Evolutionary conservation across 2,797 vertebrate genomes (phyloP).

Genomic region (Hirundo rustica): DNA sequence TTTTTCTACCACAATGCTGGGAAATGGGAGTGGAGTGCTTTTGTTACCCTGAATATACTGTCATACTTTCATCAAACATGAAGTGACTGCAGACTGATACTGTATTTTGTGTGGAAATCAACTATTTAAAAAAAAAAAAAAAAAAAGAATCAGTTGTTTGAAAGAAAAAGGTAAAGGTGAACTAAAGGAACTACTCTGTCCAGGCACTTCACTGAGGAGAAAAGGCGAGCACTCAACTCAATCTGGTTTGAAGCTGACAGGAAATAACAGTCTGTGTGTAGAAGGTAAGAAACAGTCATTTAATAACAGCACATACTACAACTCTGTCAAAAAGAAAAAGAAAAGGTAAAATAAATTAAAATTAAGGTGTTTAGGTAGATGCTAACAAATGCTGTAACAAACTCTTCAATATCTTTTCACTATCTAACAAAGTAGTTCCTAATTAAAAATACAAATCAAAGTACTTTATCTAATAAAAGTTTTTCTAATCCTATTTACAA

Average conservation of each 20-base stretch:
- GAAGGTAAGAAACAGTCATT: neutral
- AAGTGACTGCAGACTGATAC: neutral
- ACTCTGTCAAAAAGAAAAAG: neutral
- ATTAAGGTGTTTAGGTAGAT: neutral
- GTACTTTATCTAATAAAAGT: neutral
- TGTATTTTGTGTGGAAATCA: neutral
- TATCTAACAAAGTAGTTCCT: neutral
- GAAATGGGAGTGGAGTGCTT: neutral
- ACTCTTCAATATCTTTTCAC: neutral
- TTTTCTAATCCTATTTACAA: neutral
- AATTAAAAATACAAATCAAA: neutral
- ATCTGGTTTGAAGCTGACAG: neutral
- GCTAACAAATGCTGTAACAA: neutral
- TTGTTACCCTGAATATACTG: neutral
- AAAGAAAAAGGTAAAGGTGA: neutral
- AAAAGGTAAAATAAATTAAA: neutral
- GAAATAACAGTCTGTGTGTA: neutral
- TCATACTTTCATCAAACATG: neutral
- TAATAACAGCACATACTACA: neutral
- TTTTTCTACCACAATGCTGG: neutral
- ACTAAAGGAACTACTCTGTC: neutral
- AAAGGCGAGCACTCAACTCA: neutral
- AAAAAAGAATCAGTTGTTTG: neutral
- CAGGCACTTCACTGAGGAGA: neutral
- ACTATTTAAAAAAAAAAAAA: neutral